Evolutionary conservation across 2,113 vertebrate species (phyloP).

Genomic region (Pantherophis guttatus): DNA sequence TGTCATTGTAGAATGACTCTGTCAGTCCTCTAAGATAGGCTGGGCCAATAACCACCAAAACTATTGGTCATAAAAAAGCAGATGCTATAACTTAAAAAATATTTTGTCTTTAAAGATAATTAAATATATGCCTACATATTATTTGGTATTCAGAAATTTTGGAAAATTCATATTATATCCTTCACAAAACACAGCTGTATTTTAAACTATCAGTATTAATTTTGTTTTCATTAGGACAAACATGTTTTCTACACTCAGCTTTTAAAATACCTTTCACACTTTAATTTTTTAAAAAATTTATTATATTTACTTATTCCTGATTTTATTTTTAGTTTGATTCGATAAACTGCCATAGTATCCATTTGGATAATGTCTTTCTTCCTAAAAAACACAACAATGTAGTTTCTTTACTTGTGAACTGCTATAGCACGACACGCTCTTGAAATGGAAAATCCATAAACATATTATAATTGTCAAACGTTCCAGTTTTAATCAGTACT

Average conservation of each 20-base stretch:
- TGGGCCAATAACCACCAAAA: background rate
- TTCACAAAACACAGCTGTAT: background rate
- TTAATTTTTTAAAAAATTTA: background rate
- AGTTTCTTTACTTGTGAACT: constrained; percentile 62
- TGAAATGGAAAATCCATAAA: constrained; percentile 82
- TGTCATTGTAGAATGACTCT: background rate
- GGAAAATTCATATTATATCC: background rate
- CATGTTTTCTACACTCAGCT: background rate
- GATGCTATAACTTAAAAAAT: background rate
- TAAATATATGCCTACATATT: background rate
- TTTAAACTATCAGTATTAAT: background rate
- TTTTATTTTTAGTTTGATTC: background rate
- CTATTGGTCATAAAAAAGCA: background rate
- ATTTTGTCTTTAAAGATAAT: background rate
- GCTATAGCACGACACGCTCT: constrained; percentile 65
- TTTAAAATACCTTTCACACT: background rate
- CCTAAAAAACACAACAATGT: background rate
- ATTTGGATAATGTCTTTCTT: background rate
- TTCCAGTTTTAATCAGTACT: constrained; percentile 73
- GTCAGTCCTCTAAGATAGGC: background rate
- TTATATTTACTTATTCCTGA: background rate
- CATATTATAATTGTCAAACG: constrained; percentile 74
- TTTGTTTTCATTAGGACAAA: background rate
- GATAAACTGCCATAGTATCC: background rate
- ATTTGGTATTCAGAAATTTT: background rate